Evolutionary conservation across 2,797 vertebrate genomes (phyloP), one percentile per base, ranked within the genome.

Genomic region (Chaunax sp.): DNA sequence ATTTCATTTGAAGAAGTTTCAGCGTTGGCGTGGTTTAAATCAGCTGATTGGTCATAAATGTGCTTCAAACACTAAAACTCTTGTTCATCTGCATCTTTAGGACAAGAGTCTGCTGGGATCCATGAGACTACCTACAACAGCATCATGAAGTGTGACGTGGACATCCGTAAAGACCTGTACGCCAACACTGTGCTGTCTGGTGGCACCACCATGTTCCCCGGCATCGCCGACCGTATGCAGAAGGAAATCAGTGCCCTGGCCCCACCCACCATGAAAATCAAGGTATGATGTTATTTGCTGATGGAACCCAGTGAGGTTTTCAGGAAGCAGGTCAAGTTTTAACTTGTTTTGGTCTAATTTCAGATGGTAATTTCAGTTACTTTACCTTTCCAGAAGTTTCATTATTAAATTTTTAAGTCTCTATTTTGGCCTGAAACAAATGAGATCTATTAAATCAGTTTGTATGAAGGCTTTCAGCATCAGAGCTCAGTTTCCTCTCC

Each of bases 161-260:
- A 97, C 83, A 98, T 97, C 85, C 95, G 95, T 76, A 97, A 96
- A 79, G 95, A 97, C 67, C 92, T 97, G 76, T 97, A 96, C 2
- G 95, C 96, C 61, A 97, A 98, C 93, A 97, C 96, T 0, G 95
- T 98, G 75, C 92, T 98, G 72, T 97, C 96, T 0, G 96, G 96
- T 18, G 96, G 96, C 6, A 97, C 96, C 23, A 98, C 96, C 67
- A 97, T 98, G 96, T 97, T 95, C 88, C 96, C 96, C 59, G 97
- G 96, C 75, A 97, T 98, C 52, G 95, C 96, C 68, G 96, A 98
- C 80, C 95, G 96, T 11, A 96, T 98, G 96, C 97, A 97, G 81
- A 97, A 97, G 44, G 96, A 98, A 87, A 96, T 98, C 87, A 95
- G 95, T 3, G 91, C 94, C 1, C 89, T 97, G 73, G 95, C 96